Percentiles rank a stretch among this genome's conserved stretches.
These are phyloP conservation scores for Gobiocypris rarus DNA, from an alignment of 2,113 vertebrate genomes.

Conservation along the genomic window DNA sequence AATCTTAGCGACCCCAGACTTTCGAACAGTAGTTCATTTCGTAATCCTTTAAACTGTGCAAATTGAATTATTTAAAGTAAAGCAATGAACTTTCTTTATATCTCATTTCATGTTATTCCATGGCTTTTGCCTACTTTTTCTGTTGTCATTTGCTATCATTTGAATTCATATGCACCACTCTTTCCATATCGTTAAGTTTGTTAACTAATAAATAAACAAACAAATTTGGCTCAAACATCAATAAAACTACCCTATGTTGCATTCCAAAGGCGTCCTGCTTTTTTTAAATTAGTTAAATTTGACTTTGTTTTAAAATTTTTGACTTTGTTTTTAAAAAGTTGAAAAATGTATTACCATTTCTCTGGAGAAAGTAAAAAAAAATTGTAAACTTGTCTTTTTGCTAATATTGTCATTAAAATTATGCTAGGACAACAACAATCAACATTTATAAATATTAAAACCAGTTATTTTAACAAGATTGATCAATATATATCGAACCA, in stretches of 20 bases:
- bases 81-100: not conserved
- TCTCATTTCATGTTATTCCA: not conserved
- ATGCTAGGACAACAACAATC: not conserved
- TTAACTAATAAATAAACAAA: not conserved
- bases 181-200: not conserved
- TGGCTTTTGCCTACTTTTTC: not conserved
- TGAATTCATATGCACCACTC: not conserved
- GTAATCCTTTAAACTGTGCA: not conserved
- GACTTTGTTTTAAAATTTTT: too few relatives aligned
- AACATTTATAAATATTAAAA: not conserved
- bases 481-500: not conserved
- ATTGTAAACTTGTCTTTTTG: not conserved
- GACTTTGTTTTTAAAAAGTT: too few relatives aligned
- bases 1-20: not conserved
- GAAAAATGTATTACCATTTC: too few relatives aligned
- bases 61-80: not conserved
- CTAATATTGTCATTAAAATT: not conserved
- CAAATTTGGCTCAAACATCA: not conserved
- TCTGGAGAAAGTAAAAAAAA: not conserved
- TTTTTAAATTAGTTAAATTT: not conserved
- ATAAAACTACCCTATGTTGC: not conserved
- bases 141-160: not conserved
- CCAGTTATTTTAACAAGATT: not conserved
- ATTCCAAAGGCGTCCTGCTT: not conserved
- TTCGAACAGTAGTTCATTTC: not conserved